Evolutionary conservation across 2,888 invertebrate species (phyloP).

Genomic region (Nephrotoma guestfalica): DNA sequence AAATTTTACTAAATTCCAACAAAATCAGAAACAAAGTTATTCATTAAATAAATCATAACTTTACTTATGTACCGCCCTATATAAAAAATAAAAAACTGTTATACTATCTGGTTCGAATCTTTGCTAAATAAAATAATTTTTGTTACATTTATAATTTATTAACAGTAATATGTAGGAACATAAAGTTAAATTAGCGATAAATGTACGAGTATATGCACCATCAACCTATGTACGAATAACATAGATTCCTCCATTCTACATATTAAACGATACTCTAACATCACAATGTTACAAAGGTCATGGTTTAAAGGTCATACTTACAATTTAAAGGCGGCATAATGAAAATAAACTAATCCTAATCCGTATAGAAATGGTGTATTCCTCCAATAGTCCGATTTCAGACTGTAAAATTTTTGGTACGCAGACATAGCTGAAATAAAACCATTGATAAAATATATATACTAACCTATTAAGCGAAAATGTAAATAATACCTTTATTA

Average conservation of each 20-base stretch:
- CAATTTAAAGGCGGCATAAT: conserved; percentile 92
- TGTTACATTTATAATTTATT: neutral
- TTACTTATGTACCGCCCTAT: no score
- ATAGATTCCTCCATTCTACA: no score
- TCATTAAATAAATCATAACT: no score
- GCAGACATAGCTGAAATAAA: conserved; percentile 79
- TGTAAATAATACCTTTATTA: conserved; percentile 60
- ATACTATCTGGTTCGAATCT: neutral
- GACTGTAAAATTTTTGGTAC: conserved; percentile 81
- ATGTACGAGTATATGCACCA: neutral
- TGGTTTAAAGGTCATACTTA: conserved; percentile 40
- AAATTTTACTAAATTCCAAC: no score
- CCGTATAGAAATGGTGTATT: conserved; percentile 89
- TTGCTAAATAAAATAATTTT: neutral
- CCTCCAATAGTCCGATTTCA: conserved; percentile 72
- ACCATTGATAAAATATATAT: conserved; percentile 3
- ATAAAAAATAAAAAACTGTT: neutral
- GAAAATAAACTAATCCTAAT: conserved; percentile 88
- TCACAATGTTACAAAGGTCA: neutral
- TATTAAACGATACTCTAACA: neutral
- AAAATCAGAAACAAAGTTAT: no score
- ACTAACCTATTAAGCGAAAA: no score
- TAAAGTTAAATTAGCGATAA: neutral
- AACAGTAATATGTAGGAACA: no score
- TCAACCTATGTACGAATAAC: no score